A percentile compares a stretch with the other conserved stretches of the same genome.
Conservation (phyloP, 2,113 vertebrate genomes). For the Noturus placidus region DNA sequence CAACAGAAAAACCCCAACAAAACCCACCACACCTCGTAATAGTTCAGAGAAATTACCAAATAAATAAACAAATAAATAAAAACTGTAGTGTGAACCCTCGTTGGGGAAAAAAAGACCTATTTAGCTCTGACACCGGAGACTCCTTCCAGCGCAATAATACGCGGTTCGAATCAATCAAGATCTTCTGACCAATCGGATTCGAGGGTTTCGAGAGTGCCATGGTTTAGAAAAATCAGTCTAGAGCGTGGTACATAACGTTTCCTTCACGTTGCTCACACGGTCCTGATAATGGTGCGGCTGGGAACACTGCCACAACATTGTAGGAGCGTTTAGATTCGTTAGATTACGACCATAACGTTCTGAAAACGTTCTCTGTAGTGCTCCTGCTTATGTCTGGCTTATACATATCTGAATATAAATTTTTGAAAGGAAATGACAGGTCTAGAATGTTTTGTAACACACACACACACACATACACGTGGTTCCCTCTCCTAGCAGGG, state of each 20-base stretch:
- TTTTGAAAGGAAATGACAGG: background rate
- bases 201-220: background rate
- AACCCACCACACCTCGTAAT: too few relatives aligned
- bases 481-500: constrained; percentile 25
- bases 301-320: background rate
- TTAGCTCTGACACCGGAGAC: background rate
- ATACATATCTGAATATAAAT: background rate
- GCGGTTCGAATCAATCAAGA: background rate
- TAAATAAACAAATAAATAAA: too few relatives aligned
- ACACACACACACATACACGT: constrained; percentile 9
- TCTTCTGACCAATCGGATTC: background rate
- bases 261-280: background rate
- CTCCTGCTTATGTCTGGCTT: background rate
- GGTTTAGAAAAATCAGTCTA: background rate
- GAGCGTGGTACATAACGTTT: background rate
- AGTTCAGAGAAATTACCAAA: background rate
- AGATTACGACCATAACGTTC: background rate
- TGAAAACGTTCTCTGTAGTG: background rate
- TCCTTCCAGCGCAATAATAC: background rate
- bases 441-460: background rate
- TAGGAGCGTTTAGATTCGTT: background rate
- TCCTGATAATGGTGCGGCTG: background rate
- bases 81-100: too few relatives aligned
- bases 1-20: too few relatives aligned
- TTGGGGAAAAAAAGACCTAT: background rate